phyloP scores from a whole-genome alignment of 2,797 vertebrate genomes.

The Betta splendens region DNA sequence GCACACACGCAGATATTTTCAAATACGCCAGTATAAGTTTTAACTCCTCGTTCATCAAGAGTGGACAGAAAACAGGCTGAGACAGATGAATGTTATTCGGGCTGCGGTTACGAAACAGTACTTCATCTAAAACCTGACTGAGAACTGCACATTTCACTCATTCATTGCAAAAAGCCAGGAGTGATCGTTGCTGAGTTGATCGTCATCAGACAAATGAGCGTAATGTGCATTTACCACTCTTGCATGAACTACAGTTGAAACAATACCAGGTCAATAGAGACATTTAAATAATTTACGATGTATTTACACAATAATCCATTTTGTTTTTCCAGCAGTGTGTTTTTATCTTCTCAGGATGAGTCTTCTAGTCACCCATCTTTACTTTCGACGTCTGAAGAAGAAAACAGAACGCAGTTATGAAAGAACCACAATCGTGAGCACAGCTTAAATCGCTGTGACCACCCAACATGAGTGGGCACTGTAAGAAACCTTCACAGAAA shows the following conservation, averaged over 20 bases:
- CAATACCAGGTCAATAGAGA: conserved; percentile 74
- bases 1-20: conserved; percentile 54
- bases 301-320: conserved; percentile 87
- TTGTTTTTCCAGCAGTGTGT: conserved; percentile 73
- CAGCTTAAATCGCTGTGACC: neutral
- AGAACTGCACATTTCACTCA: neutral
- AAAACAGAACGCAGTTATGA: conserved; percentile 9
- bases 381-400: conserved; percentile 91
- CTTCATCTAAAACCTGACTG: neutral
- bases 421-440: neutral
- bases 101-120: neutral
- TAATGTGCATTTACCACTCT: conserved; percentile 51
- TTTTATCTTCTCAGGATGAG: conserved; percentile 55
- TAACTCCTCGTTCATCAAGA: conserved; percentile 69
- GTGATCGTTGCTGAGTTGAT: no score
- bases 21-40: conserved; percentile 70
- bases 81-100: neutral
- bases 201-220: conserved; percentile 10
- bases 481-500: neutral
- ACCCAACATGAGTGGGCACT: neutral
- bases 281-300: conserved; percentile 96
- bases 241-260: conserved; percentile 77
- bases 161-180: neutral
- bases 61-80: conserved; percentile 16
- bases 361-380: conserved; percentile 96